Evolutionary conservation across 1,140 invertebrate genomes (phyloP).

Genomic region (Dendrolimus punctatus): DNA sequence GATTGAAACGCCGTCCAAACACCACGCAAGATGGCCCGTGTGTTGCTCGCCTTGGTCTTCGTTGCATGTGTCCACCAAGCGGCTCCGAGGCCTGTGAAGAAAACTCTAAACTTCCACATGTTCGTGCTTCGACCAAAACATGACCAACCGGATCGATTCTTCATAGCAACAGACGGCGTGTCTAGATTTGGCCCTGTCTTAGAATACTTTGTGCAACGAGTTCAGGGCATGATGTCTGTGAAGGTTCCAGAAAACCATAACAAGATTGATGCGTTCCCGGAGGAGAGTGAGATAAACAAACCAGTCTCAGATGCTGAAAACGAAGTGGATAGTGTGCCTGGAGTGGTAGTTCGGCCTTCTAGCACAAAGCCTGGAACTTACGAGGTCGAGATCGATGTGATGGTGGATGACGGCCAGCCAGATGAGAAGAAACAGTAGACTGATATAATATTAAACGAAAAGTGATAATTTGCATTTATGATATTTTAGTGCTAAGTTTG

Average conservation of each 20-base stretch:
- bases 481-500: slow-evolving; percentile 12
- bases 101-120: slow-evolving; percentile 62
- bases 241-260: slow-evolving; percentile 37
- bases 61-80: slow-evolving; percentile 26
- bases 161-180: slow-evolving; percentile 45
- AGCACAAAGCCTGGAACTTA: slow-evolving; percentile 51
- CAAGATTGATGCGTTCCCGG: slow-evolving; percentile 8
- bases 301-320: slow-evolving; percentile 30
- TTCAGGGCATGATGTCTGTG: slow-evolving; percentile 75
- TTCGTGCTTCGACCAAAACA: slow-evolving; percentile 46
- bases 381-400: slow-evolving; percentile 56
- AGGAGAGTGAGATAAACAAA: not conserved
- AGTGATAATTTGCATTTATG: slow-evolving; percentile 30
- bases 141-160: slow-evolving; percentile 31
- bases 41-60: slow-evolving; percentile 26
- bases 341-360: slow-evolving; percentile 46
- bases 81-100: slow-evolving; percentile 41
- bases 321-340: slow-evolving; percentile 42
- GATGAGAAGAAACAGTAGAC: slow-evolving; percentile 18
- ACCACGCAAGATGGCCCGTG: slow-evolving; percentile 48
- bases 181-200: slow-evolving; percentile 76
- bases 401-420: slow-evolving; percentile 50
- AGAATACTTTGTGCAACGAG: slow-evolving; percentile 75
- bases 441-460: slow-evolving; percentile 1
- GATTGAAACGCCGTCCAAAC: slow-evolving; percentile 27